Conservation (phyloP, 1,140 invertebrate species). For the Neodiprion fabricii region DNA sequence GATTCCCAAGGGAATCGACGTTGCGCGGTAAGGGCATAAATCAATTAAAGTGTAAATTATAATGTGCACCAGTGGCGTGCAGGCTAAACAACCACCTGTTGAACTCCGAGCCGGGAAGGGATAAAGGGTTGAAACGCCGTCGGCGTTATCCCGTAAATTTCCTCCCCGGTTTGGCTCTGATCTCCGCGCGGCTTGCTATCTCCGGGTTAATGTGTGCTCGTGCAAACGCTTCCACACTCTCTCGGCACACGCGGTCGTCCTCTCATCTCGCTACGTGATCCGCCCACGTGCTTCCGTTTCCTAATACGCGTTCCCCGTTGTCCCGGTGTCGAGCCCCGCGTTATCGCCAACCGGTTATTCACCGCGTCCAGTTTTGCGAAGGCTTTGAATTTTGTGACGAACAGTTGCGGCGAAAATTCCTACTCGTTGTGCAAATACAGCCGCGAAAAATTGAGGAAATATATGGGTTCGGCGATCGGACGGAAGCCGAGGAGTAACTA, state of each 20-base stretch:
- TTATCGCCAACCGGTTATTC: not conserved
- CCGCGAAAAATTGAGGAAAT: not conserved
- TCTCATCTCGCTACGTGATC: slow-evolving; percentile 4
- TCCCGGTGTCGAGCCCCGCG: not conserved
- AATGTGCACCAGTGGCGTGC: slow-evolving; percentile 49
- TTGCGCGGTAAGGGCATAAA: slow-evolving; percentile 36
- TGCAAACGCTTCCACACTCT: not conserved
- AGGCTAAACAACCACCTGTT: slow-evolving; percentile 60
- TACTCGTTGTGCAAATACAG: not conserved
- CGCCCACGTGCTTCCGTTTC: slow-evolving; percentile 12
- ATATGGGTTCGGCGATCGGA: not conserved
- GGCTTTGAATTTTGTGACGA: not conserved
- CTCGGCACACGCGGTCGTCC: not conserved
- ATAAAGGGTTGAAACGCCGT: slow-evolving; percentile 48
- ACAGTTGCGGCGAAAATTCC: not conserved
- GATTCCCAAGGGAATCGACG: not conserved
- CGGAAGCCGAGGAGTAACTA: not conserved
- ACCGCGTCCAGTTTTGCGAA: not conserved
- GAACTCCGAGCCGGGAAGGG: slow-evolving; percentile 46
- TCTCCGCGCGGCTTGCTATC: slow-evolving; percentile 3
- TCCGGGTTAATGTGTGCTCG: not conserved
- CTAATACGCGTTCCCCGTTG: not conserved
- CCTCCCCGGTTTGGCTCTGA: slow-evolving; percentile 33
- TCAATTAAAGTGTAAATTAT: slow-evolving; percentile 60
- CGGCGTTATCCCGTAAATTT: slow-evolving; percentile 60